phyloP scores from a whole-genome alignment of 2,888 invertebrate species.

The Sisyra nigra region DNA sequence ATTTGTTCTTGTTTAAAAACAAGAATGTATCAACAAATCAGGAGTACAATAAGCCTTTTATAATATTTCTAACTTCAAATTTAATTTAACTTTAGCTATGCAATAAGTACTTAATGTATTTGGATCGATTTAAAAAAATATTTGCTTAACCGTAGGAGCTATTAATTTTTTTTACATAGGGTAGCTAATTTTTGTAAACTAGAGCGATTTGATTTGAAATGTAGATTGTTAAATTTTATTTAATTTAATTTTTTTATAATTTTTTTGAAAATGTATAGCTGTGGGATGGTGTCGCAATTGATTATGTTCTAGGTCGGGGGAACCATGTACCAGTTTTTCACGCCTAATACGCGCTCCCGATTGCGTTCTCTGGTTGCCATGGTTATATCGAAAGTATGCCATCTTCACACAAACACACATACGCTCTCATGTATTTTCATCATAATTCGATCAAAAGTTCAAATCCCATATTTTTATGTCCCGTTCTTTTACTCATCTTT shows the following conservation, averaged over 20 bases:
- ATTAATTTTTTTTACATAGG: too few species aligned
- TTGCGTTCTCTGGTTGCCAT: conserved; percentile 7
- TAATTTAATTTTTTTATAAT: background rate
- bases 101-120: too few species aligned
- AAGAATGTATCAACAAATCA: too few species aligned
- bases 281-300: background rate
- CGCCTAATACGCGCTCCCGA: conserved; percentile 5
- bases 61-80: too few species aligned
- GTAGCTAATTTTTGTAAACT: too few species aligned
- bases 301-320: conserved; percentile 8
- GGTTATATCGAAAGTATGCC: conserved; percentile 7
- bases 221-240: too few species aligned
- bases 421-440: background rate
- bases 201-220: too few species aligned
- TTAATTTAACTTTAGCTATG: too few species aligned
- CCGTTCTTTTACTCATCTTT: conserved; percentile 1
- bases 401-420: background rate
- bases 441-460: background rate
- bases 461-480: background rate
- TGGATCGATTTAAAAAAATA: too few species aligned
- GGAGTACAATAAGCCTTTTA: too few species aligned
- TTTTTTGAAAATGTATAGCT: background rate
- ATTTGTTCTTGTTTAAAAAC: too few species aligned
- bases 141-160: too few species aligned
- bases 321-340: conserved; percentile 7